phyloP scores from a whole-genome alignment of 2,113 vertebrate genomes.

The Caloenas nicobarica region DNA sequence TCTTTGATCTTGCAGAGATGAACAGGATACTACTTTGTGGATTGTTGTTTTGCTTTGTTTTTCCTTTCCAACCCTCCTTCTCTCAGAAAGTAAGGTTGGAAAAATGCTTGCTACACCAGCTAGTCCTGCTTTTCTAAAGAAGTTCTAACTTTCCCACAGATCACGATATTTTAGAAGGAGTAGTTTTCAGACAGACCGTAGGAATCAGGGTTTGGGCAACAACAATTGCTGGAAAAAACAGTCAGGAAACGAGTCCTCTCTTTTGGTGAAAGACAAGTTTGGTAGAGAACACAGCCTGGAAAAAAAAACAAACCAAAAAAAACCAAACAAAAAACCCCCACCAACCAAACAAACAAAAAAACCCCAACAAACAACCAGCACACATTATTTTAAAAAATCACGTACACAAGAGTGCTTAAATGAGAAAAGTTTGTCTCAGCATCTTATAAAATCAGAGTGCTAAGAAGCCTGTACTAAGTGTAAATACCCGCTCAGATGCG shows the following conservation, averaged over 20 bases:
- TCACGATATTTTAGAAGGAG: not conserved
- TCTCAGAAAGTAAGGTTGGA: not conserved
- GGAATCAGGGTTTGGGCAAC: not conserved
- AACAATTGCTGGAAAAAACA: not conserved
- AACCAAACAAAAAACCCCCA: not conserved
- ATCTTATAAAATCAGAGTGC: not conserved
- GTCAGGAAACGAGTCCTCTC: not conserved
- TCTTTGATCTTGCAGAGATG: slow-evolving; percentile 5
- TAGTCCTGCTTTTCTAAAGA: not conserved
- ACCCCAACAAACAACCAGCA: not conserved
- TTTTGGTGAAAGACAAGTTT: not conserved
- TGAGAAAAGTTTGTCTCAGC: not conserved
- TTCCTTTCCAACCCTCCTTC: not conserved
- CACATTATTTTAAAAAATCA: not conserved
- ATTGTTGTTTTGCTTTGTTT: not conserved
- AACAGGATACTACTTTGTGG: not conserved
- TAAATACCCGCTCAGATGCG: not conserved
- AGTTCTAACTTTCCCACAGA: not conserved
- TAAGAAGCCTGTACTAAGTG: not conserved
- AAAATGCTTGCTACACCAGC: not conserved
- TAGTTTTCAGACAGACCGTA: not conserved
- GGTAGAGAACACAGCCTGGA: not conserved
- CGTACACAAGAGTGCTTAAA: not conserved
- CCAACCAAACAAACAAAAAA: too few species aligned
- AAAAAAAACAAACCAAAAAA: not conserved